Evolutionary conservation across 2,888 invertebrate species (phyloP), one percentile per base, ranked within the genome.

Genomic region (Epistrophe grossulariae): DNA sequence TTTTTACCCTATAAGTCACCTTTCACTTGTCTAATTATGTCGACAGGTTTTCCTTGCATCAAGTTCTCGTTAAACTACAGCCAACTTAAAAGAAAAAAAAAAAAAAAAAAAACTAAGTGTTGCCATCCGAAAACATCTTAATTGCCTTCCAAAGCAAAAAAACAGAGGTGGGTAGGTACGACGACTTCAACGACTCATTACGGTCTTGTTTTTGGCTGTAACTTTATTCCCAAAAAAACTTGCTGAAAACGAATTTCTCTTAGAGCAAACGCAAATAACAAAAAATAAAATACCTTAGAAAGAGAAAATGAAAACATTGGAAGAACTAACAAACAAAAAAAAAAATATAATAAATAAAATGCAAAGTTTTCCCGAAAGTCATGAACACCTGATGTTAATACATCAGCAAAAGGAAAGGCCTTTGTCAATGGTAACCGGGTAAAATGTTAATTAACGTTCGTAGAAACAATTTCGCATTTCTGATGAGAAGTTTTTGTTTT

Each of bases 351-450:
- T 80, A 84, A 81, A 81, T 81, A 81, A 84, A 68, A 84, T 84
- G 73, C 76, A 68, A 84, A 81, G 72, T 81, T 81, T 81, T 60
- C 43, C 57, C 81, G 60, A 84, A 72, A 84, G 77, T 84, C 84
- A 84, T 81, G 77, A 84, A 81, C 84, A 84, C 84, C 84, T 84
- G 84, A 74, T 84, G 84, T 84, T 84, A 84, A 79, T 80, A 84
- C 71, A 76, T 84, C 17, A 17, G 62, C 68, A 19, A 38, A 70
- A 55, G 68, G 55, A 55, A 68, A 77, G 77, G 73, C 81, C 81
- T 81, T 84, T 84, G 81, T 84, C 84, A 84, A 64, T 76, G 80
- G 76, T 55, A 68, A 74, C 48, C 68, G 62, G 81, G 81, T 52
- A 81, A 81, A 73, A 84, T 84, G 84, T 84, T 84, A 84, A 84